phyloP scores from a whole-genome alignment of 2,888 invertebrate species.

The Drosophila prostipennis region DNA sequence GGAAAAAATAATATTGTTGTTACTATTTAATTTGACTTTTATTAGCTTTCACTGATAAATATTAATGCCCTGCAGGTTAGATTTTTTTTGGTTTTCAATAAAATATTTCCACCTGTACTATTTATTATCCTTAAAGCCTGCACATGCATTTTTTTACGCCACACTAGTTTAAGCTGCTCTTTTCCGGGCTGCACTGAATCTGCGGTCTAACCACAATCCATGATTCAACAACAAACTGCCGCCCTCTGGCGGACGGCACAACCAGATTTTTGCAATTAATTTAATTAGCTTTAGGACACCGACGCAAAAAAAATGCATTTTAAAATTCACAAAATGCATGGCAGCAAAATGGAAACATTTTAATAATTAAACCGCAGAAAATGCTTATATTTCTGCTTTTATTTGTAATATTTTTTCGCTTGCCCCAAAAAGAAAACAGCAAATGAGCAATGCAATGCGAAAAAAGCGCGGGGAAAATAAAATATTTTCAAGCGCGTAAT shows the following conservation, averaged over 20 bases:
- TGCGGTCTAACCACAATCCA: constrained; percentile 60
- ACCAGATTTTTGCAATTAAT: constrained; percentile 57
- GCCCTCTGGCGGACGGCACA: constrained; percentile 14
- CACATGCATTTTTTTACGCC: constrained; percentile 5
- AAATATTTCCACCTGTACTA: not conserved
- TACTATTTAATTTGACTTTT: constrained; percentile 5
- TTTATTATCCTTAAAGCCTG: constrained; percentile 4
- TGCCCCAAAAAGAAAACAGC: constrained; percentile 11
- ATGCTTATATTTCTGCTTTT: constrained; percentile 27
- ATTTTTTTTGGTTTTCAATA: not conserved
- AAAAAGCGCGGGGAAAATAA: constrained; percentile 21
- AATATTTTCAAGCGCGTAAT: constrained; percentile 52
- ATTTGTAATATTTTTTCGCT: constrained; percentile 20
- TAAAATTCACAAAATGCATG: constrained; percentile 42
- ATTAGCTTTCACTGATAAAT: constrained; percentile 6
- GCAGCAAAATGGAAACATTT: constrained; percentile 66
- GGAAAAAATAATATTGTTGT: too few relatives aligned
- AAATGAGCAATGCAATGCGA: constrained; percentile 28
- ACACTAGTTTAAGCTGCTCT: constrained; percentile 10
- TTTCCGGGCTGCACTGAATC: constrained; percentile 42
- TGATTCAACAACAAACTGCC: constrained; percentile 27
- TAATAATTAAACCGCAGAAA: constrained; percentile 73
- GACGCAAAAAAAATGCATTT: constrained; percentile 34
- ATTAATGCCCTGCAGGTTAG: not conserved
- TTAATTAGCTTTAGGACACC: constrained; percentile 57